phyloP scores from a whole-genome alignment of 2,113 vertebrate genomes.

The Myrmecobius fasciatus region DNA sequence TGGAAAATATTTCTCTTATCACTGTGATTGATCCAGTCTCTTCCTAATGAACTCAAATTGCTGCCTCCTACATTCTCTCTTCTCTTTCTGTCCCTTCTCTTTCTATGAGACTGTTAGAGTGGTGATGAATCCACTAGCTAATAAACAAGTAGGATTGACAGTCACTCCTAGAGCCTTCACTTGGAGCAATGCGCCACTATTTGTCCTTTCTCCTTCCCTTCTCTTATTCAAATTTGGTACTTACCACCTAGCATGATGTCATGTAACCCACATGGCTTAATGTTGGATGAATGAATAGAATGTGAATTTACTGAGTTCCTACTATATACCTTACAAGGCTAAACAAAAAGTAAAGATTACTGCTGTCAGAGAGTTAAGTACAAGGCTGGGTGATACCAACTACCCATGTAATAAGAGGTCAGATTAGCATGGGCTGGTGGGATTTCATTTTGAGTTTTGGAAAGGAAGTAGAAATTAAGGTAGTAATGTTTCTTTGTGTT shows the following conservation, averaged over 20 bases:
- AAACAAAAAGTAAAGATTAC: background rate
- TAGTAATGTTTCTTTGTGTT: background rate
- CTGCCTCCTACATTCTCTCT: background rate
- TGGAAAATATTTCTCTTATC: background rate
- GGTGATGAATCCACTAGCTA: background rate
- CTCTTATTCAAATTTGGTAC: background rate
- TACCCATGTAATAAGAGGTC: background rate
- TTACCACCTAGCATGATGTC: background rate
- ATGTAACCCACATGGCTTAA: background rate
- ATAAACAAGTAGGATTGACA: background rate
- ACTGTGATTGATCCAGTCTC: background rate
- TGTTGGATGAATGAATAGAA: background rate
- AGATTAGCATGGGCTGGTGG: fast-evolving
- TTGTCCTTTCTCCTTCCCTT: background rate
- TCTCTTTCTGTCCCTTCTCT: background rate
- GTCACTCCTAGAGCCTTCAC: background rate
- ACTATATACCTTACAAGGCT: background rate
- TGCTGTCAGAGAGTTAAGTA: background rate
- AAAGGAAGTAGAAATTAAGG: background rate
- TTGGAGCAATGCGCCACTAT: background rate
- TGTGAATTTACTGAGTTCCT: background rate
- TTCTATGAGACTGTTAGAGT: background rate
- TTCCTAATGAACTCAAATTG: background rate
- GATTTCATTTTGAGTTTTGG: background rate
- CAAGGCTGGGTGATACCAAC: background rate